Percentiles rank a stretch among this genome's conserved stretches.
Evolutionary conservation across 1,140 invertebrate species (phyloP).

Genomic region (Ips typographus): DNA sequence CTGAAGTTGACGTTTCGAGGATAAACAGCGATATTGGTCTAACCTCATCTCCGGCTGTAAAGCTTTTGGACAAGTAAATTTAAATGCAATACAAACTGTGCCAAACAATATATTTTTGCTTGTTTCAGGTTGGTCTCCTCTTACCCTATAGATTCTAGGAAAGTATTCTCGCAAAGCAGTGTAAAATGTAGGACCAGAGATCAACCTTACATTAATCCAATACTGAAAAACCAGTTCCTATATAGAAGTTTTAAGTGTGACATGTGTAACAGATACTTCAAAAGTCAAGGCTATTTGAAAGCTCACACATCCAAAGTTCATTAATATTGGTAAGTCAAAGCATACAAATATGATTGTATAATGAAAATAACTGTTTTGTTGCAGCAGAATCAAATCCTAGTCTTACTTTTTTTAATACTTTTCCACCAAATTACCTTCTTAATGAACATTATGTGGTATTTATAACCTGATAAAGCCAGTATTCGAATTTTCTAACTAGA

Average conservation of each 20-base stretch:
- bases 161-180: constrained; percentile 42
- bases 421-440: no score
- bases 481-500: no score
- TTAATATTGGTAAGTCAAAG: neutral
- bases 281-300: constrained; percentile 51
- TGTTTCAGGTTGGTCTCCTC: constrained; percentile 37
- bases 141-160: constrained; percentile 32
- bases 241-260: constrained; percentile 49
- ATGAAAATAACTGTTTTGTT: neutral
- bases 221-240: constrained; percentile 49
- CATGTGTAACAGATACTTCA: constrained; percentile 49
- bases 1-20: neutral
- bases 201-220: constrained; percentile 50
- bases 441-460: no score
- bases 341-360: no score
- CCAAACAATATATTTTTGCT: constrained; percentile 1
- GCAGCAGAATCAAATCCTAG: no score
- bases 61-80: constrained; percentile 22
- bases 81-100: constrained; percentile 8
- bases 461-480: no score
- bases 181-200: constrained; percentile 45
- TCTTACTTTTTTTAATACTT: no score
- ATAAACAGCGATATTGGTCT: neutral
- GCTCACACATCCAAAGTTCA: constrained; percentile 49
- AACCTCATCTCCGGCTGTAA: constrained; percentile 19